Percentiles rank a stretch among this genome's conserved stretches.
phyloP scores from a whole-genome alignment of 2,113 vertebrate genomes.

The Brachyhypopomus gauderio region DNA sequence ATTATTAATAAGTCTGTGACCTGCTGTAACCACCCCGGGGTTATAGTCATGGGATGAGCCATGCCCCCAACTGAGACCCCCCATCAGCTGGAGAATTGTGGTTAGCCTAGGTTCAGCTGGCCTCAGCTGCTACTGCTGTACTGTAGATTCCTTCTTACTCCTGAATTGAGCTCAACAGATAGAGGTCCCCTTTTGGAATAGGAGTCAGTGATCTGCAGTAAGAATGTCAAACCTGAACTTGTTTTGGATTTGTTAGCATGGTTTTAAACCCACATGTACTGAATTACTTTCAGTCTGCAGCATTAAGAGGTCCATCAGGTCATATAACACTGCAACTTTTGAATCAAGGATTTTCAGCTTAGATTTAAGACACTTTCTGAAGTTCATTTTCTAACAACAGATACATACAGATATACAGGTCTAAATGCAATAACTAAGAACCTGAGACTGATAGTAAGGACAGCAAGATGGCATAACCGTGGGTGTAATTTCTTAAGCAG shows the following conservation, averaged over 20 bases:
- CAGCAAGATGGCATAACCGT: neutral
- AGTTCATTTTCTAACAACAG: neutral
- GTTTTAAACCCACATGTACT: constrained; percentile 22
- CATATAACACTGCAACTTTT: constrained; percentile 29
- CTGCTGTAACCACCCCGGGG: constrained; percentile 31
- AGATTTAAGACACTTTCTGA: constrained; percentile 2
- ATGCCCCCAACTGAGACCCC: constrained; percentile 4
- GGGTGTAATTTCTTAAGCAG: neutral
- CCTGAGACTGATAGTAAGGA: neutral
- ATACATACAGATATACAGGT: no score
- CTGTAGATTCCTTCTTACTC: constrained; percentile 36
- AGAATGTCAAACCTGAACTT: constrained; percentile 45
- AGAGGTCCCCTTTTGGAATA: neutral
- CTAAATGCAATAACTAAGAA: no score
- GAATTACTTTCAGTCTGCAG: constrained; percentile 31
- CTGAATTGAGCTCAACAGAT: constrained; percentile 42
- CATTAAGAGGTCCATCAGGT: constrained; percentile 40
- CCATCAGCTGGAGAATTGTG: constrained; percentile 40
- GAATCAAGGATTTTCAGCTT: constrained; percentile 27
- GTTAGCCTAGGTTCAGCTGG: constrained; percentile 32
- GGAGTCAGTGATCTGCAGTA: constrained; percentile 43
- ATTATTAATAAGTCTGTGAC: constrained; percentile 38
- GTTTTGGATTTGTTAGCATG: constrained; percentile 45
- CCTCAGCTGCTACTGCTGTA: constrained; percentile 45
- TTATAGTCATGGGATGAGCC: constrained; percentile 40